Percentiles rank a stretch among this genome's conserved stretches.
Conservation (phyloP, 2,888 invertebrate species). For the Diaprepes abbreviatus region DNA sequence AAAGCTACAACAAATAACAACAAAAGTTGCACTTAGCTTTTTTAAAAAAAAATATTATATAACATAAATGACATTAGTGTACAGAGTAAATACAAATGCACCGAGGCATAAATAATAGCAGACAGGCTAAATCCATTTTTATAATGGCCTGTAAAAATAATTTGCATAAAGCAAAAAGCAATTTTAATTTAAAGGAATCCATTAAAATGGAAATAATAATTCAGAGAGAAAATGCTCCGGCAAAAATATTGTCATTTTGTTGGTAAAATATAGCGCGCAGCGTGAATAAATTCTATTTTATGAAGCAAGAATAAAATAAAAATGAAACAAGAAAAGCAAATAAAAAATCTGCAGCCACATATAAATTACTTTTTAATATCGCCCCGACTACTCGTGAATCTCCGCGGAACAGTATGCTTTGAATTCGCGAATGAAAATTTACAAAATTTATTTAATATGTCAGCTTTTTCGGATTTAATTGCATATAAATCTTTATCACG, state of each 20-base stretch:
- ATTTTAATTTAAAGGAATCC: conserved; percentile 55
- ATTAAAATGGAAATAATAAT: conserved; percentile 57
- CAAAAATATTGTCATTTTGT: conserved; percentile 58
- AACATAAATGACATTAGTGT: conserved; percentile 46
- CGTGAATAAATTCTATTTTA: conserved; percentile 63
- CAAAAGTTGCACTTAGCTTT: conserved; percentile 6
- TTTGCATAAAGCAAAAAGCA: conserved; percentile 53
- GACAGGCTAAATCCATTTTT: conserved; percentile 49
- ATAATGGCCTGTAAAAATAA: conserved; percentile 51
- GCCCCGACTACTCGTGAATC: conserved; percentile 65
- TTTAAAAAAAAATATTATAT: conserved; percentile 15
- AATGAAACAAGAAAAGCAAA: conserved; percentile 55
- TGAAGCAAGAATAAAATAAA: conserved; percentile 62
- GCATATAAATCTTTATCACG: conserved; percentile 13
- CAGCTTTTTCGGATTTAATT: conserved; percentile 17
- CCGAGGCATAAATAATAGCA: conserved; percentile 44
- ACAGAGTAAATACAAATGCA: conserved; percentile 45
- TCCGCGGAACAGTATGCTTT: conserved; percentile 58
- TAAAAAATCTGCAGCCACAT: conserved; percentile 65
- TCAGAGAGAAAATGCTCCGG: conserved; percentile 53
- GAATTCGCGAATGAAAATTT: conserved; percentile 46
- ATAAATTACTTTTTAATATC: conserved; percentile 68
- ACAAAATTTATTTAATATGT: conserved; percentile 41
- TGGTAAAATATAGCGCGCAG: conserved; percentile 55
- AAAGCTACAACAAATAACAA: conserved; percentile 13